Percentiles rank a stretch among this genome's conserved stretches.
Conservation (phyloP, 2,797 vertebrate species). For the Hozukius guyotensis region DNA sequence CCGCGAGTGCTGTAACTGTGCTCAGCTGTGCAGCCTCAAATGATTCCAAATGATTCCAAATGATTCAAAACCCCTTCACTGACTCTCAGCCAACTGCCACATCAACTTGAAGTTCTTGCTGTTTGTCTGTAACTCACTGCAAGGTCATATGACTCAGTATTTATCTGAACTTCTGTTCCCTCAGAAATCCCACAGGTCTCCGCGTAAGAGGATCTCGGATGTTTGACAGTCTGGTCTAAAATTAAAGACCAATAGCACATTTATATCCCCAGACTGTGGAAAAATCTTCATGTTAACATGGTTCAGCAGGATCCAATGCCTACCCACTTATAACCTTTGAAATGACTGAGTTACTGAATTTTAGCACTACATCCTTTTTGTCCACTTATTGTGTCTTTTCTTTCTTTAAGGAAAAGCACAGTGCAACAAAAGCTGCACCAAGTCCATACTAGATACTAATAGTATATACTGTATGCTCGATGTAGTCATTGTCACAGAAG, state of each 20-base stretch:
- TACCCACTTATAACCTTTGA: not conserved
- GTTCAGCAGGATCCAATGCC: not conserved
- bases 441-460: not conserved
- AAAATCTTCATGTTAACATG: not conserved
- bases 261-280: slow-evolving; percentile 5
- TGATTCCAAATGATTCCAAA: not conserved
- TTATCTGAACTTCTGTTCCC: slow-evolving; percentile 42
- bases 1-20: not conserved
- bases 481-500: not conserved
- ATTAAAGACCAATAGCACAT: slow-evolving; percentile 12
- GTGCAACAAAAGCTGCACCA: not conserved
- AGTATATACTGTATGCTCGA: not conserved
- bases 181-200: slow-evolving; percentile 29
- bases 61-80: not conserved
- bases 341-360: not conserved
- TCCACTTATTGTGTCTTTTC: not conserved
- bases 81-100: not conserved
- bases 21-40: not conserved
- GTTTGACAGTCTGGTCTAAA: slow-evolving; percentile 14
- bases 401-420: not conserved
- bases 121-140: slow-evolving; percentile 15
- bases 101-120: not conserved
- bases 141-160: slow-evolving; percentile 34
- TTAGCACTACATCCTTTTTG: not conserved
- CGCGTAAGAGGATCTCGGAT: slow-evolving; percentile 1